Conservation (phyloP, 1,140 invertebrate species). For the Drosophila nannoptera region DNA sequence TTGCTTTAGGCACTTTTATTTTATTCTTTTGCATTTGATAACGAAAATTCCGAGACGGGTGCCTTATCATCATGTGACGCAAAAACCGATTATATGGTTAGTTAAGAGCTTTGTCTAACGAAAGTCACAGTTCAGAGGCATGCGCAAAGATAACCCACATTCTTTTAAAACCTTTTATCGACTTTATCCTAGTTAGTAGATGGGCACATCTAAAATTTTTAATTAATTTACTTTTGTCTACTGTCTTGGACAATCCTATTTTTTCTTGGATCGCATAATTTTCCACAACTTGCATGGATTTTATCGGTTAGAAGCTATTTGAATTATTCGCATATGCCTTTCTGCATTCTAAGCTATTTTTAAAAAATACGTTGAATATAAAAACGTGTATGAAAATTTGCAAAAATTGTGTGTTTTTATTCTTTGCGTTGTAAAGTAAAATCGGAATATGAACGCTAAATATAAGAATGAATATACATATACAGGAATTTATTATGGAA, state of each 20-base stretch:
- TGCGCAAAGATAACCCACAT: conserved; percentile 9
- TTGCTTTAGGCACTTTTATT: conserved; percentile 14
- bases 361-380: conserved; percentile 16
- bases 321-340: conserved; percentile 24
- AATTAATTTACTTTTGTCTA: neutral
- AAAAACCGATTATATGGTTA: conserved; percentile 44
- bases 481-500: neutral
- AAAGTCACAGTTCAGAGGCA: conserved; percentile 43
- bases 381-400: neutral
- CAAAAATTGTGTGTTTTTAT: neutral
- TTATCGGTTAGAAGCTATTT: conserved; percentile 40
- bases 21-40: conserved; percentile 16
- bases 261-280: neutral
- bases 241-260: conserved; percentile 11
- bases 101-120: conserved; percentile 33
- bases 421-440: neutral
- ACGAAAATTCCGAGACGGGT: conserved; percentile 4
- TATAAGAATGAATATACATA: neutral
- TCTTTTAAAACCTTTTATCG: conserved; percentile 1
- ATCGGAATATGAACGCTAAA: neutral
- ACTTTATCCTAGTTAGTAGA: neutral
- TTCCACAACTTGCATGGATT: neutral
- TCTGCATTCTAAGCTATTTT: conserved; percentile 36
- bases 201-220: neutral
- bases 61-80: conserved; percentile 55